Evolutionary conservation across 2,888 invertebrate genomes (phyloP).

Genomic region (Trichogramma dendrolimi): DNA sequence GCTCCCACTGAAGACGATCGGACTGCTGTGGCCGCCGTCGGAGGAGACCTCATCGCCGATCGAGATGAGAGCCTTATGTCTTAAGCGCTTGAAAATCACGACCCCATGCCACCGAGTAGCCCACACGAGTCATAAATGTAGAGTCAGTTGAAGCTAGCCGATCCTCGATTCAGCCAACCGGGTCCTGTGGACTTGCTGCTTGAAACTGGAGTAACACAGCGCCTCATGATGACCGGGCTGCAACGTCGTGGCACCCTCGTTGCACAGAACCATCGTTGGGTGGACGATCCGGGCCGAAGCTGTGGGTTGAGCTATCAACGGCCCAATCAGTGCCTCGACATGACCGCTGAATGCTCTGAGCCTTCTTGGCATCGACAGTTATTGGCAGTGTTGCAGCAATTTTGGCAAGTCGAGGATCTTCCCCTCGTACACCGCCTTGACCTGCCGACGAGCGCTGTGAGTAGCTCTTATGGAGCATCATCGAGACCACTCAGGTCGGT

Average conservation of each 20-base stretch:
- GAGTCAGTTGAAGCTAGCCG: neutral
- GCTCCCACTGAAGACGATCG: neutral
- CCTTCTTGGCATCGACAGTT: too few species aligned
- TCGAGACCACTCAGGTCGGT: too few species aligned
- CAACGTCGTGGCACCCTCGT: neutral
- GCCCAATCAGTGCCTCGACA: too few species aligned
- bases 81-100: neutral
- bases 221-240: neutral
- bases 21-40: neutral
- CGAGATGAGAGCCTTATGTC: neutral
- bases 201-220: neutral
- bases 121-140: neutral
- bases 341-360: too few species aligned
- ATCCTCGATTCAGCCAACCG: neutral
- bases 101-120: neutral
- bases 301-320: too few species aligned
- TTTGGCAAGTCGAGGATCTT: too few species aligned
- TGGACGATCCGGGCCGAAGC: too few species aligned
- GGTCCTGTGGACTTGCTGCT: neutral
- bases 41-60: neutral
- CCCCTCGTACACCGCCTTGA: too few species aligned
- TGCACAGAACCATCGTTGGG: neutral
- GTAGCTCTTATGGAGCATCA: too few species aligned
- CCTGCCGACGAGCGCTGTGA: too few species aligned
- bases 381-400: too few species aligned